A percentile compares a stretch with the other conserved stretches of the same genome.
Evolutionary conservation across 2,113 vertebrate species (phyloP).

Genomic region (Cebus imitator): DNA sequence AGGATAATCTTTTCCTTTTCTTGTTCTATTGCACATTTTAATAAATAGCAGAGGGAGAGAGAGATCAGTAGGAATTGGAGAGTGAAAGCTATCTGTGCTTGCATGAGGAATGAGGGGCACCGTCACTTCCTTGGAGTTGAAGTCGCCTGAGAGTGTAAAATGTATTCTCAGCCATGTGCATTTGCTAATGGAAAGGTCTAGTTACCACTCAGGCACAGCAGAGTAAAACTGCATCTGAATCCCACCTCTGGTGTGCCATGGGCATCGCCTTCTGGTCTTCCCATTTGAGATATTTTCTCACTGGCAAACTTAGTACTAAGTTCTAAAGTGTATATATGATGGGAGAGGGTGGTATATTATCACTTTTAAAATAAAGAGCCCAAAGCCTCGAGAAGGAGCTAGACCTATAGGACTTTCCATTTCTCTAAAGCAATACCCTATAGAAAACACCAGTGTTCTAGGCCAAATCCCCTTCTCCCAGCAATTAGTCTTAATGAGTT

Average conservation of each 20-base stretch:
- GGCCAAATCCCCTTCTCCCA: not conserved
- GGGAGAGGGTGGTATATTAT: not conserved
- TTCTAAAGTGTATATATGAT: not conserved
- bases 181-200: not conserved
- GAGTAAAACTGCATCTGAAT: not conserved
- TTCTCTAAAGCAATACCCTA: not conserved
- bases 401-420: not conserved
- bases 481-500: not conserved
- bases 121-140: conserved; percentile 6
- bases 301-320: not conserved
- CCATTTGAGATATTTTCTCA: not conserved
- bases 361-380: conserved; percentile 10
- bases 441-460: not conserved
- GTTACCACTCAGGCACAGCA: not conserved
- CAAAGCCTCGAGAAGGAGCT: not conserved
- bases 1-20: conserved; percentile 68
- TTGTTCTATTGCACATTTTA: conserved; percentile 61
- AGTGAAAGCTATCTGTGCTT: conserved; percentile 5
- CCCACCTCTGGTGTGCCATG: not conserved
- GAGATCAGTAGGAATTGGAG: not conserved
- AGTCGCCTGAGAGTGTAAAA: not conserved
- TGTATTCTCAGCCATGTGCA: not conserved
- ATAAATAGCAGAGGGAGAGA: conserved; percentile 48
- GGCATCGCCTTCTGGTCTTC: not conserved
- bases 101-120: not conserved